phyloP scores from a whole-genome alignment of 1,140 invertebrate species.

The Lepidurus packardi region DNA sequence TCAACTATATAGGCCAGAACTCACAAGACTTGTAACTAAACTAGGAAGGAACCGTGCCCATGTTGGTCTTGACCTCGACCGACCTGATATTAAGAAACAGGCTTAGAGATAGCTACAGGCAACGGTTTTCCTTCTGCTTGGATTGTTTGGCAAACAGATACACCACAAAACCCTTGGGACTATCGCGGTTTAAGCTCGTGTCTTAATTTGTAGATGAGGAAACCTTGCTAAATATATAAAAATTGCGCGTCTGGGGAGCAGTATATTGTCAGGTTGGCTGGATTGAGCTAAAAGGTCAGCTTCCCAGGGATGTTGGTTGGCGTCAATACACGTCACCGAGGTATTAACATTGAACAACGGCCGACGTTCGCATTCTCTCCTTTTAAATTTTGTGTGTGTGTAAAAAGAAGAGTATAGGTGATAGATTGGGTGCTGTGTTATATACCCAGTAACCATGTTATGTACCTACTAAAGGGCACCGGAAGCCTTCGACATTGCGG shows the following conservation, averaged over 20 bases:
- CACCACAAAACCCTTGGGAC: background rate
- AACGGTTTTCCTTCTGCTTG: background rate
- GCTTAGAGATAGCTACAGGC: background rate
- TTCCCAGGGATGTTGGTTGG: too few relatives aligned
- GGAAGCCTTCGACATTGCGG: background rate
- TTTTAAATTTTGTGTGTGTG: too few relatives aligned
- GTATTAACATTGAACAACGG: too few relatives aligned
- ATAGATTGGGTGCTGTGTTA: background rate
- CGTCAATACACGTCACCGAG: too few relatives aligned
- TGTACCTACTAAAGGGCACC: background rate
- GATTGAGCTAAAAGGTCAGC: too few relatives aligned
- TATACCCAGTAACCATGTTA: background rate
- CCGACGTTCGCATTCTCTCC: too few relatives aligned
- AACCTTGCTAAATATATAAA: too few relatives aligned
- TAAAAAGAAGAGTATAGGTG: background rate
- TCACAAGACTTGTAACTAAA: background rate
- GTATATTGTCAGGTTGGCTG: too few relatives aligned
- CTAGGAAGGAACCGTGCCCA: background rate
- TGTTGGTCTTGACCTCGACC: background rate
- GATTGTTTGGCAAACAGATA: background rate
- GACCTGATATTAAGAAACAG: background rate
- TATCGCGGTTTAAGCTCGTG: too few relatives aligned
- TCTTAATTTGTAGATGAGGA: too few relatives aligned
- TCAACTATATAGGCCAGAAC: background rate
- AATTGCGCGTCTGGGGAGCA: too few relatives aligned